Evolutionary conservation across 2,888 invertebrate genomes (phyloP), one percentile per base, ranked within the genome.

Genomic region (Drosophila quinaria): DNA sequence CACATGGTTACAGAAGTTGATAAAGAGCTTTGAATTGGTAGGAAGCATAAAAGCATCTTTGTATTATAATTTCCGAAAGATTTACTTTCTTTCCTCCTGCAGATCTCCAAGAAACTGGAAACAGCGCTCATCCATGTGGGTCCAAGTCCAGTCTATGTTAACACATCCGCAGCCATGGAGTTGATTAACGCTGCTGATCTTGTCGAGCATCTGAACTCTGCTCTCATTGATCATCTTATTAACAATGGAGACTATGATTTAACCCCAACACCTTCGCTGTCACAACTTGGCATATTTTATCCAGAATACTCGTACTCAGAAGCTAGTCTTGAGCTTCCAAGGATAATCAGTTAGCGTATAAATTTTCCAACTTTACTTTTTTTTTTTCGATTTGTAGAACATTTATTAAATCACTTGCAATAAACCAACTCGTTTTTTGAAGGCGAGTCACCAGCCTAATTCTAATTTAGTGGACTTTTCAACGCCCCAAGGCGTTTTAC

Each of bases 401-500:
- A 42, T 31, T 42, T 50, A 2, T 31, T 25, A 17, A 31, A 56
- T 37, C 39, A 29, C n/a, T 19, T 10, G 59, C 62, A 70, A 70
- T 70, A 64, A 54, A 68, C 69, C 56, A 69, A 64, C 59, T 37
- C 46, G 56, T 71, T 47, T 47, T 29, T 62, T 17, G 44, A 71
- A 42, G 51, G 51, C 35, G 35, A 25, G 35, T 33, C 29, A 17
- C 56, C 64, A 52, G 46, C 51, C 62, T 72, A 87, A 81, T 78
- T 78, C 71, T 49, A 78, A 74, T 78, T 76, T 75, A 87, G 64
- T 78, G 44, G 42, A 58, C 55, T 51, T 49, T 62, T 67, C 63
- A 70, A 79, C 65, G 65, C 74, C 68, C 49, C 63, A 55, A 66
- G 84, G 83, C 69, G 82, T 70, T 82, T 51, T 55, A 22, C 39